These are phyloP conservation scores for Dascyllus trimaculatus DNA, from an alignment of 2,113 vertebrate species.

Conservation along the genomic window DNA sequence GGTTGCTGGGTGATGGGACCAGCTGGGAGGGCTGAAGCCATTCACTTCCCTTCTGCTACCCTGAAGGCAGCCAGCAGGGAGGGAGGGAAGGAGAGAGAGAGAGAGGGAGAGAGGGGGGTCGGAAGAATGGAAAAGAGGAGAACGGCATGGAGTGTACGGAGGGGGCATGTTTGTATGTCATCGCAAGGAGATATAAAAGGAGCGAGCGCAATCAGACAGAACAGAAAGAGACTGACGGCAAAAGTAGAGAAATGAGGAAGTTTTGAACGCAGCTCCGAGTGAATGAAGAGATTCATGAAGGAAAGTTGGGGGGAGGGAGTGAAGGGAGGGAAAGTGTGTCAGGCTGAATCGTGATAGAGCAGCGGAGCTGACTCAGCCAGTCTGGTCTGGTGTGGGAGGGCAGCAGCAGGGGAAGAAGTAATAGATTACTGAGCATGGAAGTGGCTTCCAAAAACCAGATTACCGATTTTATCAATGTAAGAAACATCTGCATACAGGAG, in stretches of 20 bases:
- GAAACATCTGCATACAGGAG: constrained; percentile 1
- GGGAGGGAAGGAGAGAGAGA: constrained; percentile 35
- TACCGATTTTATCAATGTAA: constrained; percentile 8
- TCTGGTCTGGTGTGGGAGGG: constrained; percentile 67
- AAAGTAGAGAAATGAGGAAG: constrained; percentile 26
- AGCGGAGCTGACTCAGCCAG: constrained; percentile 76
- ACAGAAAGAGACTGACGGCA: constrained; percentile 10
- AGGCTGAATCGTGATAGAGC: constrained; percentile 76
- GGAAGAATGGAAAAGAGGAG: constrained; percentile 25
- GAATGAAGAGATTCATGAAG: constrained; percentile 55
- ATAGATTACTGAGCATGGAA: constrained; percentile 37
- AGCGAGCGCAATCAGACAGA: constrained; percentile 3
- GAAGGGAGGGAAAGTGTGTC: constrained; percentile 47
- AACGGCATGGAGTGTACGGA: constrained; percentile 5
- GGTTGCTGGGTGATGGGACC: constrained; percentile 87
- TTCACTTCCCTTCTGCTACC: constrained; percentile 85
- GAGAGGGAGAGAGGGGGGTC: background rate
- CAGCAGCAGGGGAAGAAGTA: constrained; percentile 52
- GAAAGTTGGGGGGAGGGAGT: background rate
- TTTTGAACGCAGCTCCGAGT: constrained; percentile 40
- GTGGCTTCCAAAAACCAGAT: constrained; percentile 20
- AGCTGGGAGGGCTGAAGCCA: constrained; percentile 86
- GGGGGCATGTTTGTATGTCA: constrained; percentile 3
- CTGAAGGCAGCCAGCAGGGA: constrained; percentile 80
- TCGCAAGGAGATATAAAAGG: constrained; percentile 5